Evolutionary conservation across 2,113 vertebrate species (phyloP), one percentile per base, ranked within the genome.

Genomic region (Salvelinus alpinus): DNA sequence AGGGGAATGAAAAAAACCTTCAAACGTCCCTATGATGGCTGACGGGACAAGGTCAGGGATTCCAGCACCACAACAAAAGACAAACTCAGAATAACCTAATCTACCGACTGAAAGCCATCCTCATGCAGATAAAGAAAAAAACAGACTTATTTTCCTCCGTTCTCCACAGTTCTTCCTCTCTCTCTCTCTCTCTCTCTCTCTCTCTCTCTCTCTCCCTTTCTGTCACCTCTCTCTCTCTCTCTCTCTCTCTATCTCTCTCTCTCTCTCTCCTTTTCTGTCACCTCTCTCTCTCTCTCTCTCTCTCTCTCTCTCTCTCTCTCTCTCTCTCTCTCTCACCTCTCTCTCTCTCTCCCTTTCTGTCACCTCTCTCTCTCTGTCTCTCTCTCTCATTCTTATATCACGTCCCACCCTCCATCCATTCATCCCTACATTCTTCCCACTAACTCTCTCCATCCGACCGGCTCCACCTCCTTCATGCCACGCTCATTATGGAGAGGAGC

Each of bases 21-120:
- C 72, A 62, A 66, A 69, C 38, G 9, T 8, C 64, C 54, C 27
- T 67, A 72, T 83, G 82, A 67, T 22, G 64, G 51, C 54, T 72
- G 57, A 84, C 80, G 76, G 81, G 78, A 82, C 71, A 76, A 3
- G 70, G 67, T 12, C 68, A 71, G 60, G 74, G 64, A 72, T 68
- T 70, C 67, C 80, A 78, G 67, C 70, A 14, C 24, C 51, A 60
- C 71, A 80, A 84, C 78, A 81, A 82, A 81, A 75, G 34, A 34
- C 14, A 64, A 73, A 75, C 73, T 66, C 70, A 11, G 65, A 73
- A 71, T 85, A 77, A 75, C 72, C 59, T 83, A 80, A 84, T 88
- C 81, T 72, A 22, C 72, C 60, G 22, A 76, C 38, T 70, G 25
- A 31, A 51, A 47, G 76, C 5, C 31, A 31, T 6, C 5, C 31